Base-by-base conservation (phyloP, 2,888 invertebrate genomes). In the Chrysina gloriosa region DNA sequence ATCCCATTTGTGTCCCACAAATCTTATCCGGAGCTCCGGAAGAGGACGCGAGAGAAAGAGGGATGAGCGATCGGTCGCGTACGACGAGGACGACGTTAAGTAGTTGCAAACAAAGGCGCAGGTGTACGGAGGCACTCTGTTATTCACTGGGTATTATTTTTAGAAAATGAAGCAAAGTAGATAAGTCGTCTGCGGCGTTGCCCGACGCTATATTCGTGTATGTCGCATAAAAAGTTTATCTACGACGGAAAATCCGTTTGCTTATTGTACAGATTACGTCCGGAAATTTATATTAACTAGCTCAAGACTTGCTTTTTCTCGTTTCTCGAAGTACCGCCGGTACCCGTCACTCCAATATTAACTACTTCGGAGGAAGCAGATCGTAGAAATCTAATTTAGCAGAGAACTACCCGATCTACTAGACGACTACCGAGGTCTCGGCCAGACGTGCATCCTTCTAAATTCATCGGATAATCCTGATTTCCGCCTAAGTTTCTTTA, bases 71-170 rank as follows among this genome's bases (percentile, higher is more conserved):
- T 27, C 36, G 61, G 52, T 31, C 45, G 29, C 58, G 31, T 61
- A 16, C 45, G 58, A 71, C 47, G 67, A 72, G 70, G 72, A 72
- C 70, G 67, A 70, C 70, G 71, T 74, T 74, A 75, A 75, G 74
- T 74, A 74, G 74, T 74, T 75, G 73, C 71, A 72, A 75, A 75
- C 75, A 75, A 73, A 76, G 78, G 72, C 80, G 74, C 81, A 81
- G 81, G 81, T 81, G 81, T 75, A 72, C 72, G 70, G 67, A 75
- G 74, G 74, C 75, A 75, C 76, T 75, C 75, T 75, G 77, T 77
- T 78, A 79, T 79, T 79, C 77, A 74, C 73, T 75, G 76, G 76
- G 80, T 78, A 80, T 81, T 80, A 81, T 81, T 80, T 81, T 80
- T 78, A 78, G 78, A 79, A 79, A 80, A 80, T 80, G 78, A 79